Conservation (phyloP, 2,113 vertebrate genomes). For the Podocnemis expansa region DNA sequence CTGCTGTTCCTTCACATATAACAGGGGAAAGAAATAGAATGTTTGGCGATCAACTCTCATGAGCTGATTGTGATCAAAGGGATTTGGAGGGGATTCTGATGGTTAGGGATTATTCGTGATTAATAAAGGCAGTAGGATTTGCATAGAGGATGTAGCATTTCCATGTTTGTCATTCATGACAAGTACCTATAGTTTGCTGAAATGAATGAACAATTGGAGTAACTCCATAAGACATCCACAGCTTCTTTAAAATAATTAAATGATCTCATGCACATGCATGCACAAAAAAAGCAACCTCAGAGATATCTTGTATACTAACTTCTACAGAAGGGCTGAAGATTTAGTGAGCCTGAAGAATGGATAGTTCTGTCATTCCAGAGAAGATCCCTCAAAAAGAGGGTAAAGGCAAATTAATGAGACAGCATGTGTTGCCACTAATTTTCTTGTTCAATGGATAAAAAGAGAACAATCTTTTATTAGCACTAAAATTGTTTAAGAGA, state of each 20-base stretch:
- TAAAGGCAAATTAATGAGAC: background rate
- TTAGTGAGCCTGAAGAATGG: background rate
- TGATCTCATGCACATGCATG: background rate
- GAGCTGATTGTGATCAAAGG: background rate
- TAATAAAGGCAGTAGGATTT: background rate
- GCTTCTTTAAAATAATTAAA: background rate
- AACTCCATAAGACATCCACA: background rate
- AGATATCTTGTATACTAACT: background rate
- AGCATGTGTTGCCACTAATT: background rate
- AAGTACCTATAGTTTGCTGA: background rate
- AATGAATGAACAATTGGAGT: background rate
- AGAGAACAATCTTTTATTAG: background rate
- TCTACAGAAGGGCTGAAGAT: background rate
- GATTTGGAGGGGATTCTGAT: background rate
- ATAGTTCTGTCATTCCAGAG: background rate
- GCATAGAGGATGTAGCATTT: background rate
- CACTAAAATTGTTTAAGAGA: background rate
- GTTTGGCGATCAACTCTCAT: accelerated
- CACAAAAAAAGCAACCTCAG: background rate
- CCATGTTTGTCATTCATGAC: background rate
- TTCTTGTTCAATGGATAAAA: background rate
- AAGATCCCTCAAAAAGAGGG: background rate
- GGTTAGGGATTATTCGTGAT: background rate
- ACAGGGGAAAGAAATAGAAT: background rate
- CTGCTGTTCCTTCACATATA: background rate